Percentiles rank a stretch among this genome's conserved stretches.
Conservation (phyloP, 2,888 invertebrate species). For the Sarcophaga caerulescens region DNA sequence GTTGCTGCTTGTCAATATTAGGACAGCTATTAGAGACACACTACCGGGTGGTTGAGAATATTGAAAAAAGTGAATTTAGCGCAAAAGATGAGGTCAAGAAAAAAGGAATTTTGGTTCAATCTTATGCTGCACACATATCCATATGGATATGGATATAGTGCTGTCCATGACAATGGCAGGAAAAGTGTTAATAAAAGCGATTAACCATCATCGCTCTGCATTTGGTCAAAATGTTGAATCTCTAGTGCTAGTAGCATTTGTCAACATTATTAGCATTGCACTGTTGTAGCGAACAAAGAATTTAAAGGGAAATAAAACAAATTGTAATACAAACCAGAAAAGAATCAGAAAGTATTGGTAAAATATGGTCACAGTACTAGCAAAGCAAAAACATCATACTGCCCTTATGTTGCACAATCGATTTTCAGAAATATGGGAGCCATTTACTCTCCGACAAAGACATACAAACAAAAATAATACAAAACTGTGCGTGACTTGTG, state of each 20-base stretch:
- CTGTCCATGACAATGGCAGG: background rate
- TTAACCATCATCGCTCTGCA: constrained; percentile 39
- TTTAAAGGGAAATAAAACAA: constrained; percentile 5
- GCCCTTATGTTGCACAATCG: background rate
- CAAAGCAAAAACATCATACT: background rate
- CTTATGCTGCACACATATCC: background rate
- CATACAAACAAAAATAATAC: background rate
- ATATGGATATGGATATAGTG: background rate
- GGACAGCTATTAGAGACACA: too few relatives aligned
- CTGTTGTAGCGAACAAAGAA: constrained; percentile 17
- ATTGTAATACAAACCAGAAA: background rate
- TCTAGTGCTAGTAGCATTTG: constrained; percentile 33
- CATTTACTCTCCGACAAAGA: background rate
- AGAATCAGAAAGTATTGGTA: background rate
- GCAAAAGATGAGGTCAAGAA: background rate
- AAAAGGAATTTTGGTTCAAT: too few relatives aligned
- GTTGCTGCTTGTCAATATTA: background rate
- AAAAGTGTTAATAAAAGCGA: background rate
- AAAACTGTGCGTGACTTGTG: constrained; percentile 22
- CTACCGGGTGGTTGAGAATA: too few relatives aligned
- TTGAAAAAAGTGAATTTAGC: background rate
- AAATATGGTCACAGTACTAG: background rate
- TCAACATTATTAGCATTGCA: background rate
- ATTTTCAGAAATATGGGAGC: background rate
- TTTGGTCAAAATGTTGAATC: constrained; percentile 44